Conservation (phyloP, 2,888 invertebrate species). For the Diadromus collaris region DNA sequence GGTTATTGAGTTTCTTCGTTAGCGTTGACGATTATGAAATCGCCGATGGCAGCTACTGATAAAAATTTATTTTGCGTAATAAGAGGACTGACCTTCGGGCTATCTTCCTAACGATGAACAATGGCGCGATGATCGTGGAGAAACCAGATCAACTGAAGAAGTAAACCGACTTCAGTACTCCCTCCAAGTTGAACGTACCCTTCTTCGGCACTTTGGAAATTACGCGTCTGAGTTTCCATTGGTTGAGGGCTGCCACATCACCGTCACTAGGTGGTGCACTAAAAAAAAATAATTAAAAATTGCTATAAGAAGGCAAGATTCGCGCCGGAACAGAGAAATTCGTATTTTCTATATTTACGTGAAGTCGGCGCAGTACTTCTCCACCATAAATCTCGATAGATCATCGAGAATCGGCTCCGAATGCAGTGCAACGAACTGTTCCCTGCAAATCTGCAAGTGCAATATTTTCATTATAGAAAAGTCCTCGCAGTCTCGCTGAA, state of each 20-base stretch:
- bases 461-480: constrained; percentile 16
- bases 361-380: constrained; percentile 82
- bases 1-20: background rate
- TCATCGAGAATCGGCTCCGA: constrained; percentile 95
- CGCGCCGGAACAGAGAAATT: background rate
- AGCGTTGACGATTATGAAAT: background rate
- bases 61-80: background rate
- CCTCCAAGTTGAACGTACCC: constrained; percentile 88
- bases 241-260: background rate
- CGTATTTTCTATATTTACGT: constrained; percentile 41
- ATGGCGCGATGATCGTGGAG: background rate
- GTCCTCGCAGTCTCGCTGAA: background rate
- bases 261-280: constrained; percentile 69
- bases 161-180: constrained; percentile 90
- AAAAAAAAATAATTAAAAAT: constrained; percentile 80
- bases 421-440: constrained; percentile 98
- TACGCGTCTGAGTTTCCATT: constrained; percentile 48
- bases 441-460: constrained; percentile 91
- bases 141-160: constrained; percentile 88
- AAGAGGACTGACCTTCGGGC: constrained; percentile 31
- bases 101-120: background rate
- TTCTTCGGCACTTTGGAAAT: constrained; percentile 86
- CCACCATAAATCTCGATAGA: constrained; percentile 87
- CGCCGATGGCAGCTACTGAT: background rate
- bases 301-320: background rate